A percentile compares a stretch with the other conserved stretches of the same genome.
Conservation (phyloP, 2,888 invertebrate species). For the Frankliniella fusca region DNA sequence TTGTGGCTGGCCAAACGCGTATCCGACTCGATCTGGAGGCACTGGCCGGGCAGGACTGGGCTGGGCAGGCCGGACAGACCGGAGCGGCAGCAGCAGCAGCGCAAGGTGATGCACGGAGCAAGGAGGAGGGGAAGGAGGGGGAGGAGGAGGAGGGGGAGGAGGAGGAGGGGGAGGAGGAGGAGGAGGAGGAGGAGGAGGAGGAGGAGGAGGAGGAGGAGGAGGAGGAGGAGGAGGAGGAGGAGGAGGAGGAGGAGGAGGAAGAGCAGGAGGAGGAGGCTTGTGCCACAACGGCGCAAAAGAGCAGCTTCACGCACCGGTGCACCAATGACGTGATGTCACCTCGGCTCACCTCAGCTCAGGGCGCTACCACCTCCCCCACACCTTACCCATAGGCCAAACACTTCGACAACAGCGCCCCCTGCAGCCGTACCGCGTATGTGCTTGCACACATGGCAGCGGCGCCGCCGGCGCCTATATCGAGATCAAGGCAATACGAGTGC, state of each 20-base stretch:
- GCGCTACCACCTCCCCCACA: not conserved
- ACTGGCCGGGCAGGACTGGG: not conserved
- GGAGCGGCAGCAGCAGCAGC: not conserved
- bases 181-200: no score
- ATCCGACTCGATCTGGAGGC: not conserved
- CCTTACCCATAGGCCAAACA: no score
- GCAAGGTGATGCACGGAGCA: not conserved
- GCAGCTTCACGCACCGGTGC: constrained; percentile 4
- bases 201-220: no score
- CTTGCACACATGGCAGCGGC: no score
- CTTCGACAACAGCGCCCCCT: no score
- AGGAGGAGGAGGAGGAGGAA: not conserved
- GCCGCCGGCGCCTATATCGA: no score
- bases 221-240: not conserved
- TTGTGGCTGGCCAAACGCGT: not conserved
- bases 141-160: not conserved
- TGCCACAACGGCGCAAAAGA: not conserved
- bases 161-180: not conserved
- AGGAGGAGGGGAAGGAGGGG: not conserved
- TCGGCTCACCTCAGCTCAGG: not conserved
- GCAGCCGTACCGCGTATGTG: no score
- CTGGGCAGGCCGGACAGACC: no score
- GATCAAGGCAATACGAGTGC: no score
- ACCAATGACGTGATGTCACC: not conserved
- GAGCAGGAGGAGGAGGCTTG: not conserved